Percentiles rank a stretch among this genome's conserved stretches.
These are phyloP conservation scores for Ispidina picta DNA, from an alignment of 2,797 vertebrate species.

Conservation along the genomic window DNA sequence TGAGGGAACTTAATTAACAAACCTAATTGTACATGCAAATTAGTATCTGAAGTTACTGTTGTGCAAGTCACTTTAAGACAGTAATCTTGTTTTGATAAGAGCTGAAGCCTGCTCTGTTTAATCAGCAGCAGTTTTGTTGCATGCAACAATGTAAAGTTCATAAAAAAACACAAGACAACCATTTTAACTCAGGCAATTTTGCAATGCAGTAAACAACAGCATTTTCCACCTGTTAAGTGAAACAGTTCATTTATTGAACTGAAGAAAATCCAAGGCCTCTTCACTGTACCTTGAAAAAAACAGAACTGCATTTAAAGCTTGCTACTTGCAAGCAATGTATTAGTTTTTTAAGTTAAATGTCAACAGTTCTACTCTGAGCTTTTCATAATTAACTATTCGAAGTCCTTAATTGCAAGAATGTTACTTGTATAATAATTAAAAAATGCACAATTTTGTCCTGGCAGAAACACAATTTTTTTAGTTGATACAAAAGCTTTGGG, in stretches of 20 bases:
- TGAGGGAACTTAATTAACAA: not conserved
- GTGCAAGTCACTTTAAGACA: not conserved
- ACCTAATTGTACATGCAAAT: not conserved
- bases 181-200: not conserved
- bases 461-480: not conserved
- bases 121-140: not conserved
- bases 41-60: not conserved
- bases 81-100: not conserved
- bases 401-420: not conserved
- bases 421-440: fast-evolving
- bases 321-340: not conserved
- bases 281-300: not conserved
- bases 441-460: not conserved
- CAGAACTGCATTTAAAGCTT: not conserved
- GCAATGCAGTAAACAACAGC: not conserved
- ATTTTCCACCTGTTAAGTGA: not conserved
- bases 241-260: not conserved
- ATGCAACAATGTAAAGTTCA: not conserved
- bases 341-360: not conserved
- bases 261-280: not conserved
- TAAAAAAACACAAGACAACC: not conserved
- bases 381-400: not conserved
- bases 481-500: not conserved
- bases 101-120: not conserved
- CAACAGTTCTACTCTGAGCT: not conserved